Percentiles rank a stretch among this genome's conserved stretches.
Evolutionary conservation across 1,140 invertebrate species (phyloP).

Genomic region (Dreissena polymorpha): DNA sequence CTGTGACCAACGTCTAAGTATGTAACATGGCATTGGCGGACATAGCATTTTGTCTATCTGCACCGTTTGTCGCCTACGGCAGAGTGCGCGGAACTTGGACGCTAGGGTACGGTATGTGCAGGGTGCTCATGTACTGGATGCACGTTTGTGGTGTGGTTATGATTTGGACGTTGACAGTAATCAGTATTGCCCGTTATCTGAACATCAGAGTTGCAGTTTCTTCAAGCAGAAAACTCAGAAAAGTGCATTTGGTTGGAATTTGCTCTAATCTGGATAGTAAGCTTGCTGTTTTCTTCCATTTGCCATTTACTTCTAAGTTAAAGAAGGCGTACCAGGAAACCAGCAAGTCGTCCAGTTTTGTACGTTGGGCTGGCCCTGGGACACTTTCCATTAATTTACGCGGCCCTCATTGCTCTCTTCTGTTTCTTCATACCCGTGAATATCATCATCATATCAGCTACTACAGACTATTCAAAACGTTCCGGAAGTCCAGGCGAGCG

Average conservation of each 20-base stretch:
- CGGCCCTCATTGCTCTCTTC: no score
- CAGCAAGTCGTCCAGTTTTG: constrained; percentile 61
- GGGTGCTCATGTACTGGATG: constrained; percentile 61
- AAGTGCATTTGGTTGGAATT: constrained; percentile 51
- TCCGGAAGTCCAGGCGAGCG: no score
- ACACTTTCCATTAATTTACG: no score
- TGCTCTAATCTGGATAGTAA: constrained; percentile 68
- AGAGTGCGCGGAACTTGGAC: constrained; percentile 68
- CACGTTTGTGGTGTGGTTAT: no score
- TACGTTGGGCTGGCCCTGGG: constrained; percentile 69
- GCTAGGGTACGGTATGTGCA: constrained; percentile 66
- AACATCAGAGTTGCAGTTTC: no score
- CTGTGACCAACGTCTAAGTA: constrained; percentile 69
- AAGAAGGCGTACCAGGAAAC: constrained; percentile 54
- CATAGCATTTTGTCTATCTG: constrained; percentile 63
- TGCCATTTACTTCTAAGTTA: constrained; percentile 64
- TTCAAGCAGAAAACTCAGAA: no score
- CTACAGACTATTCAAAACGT: no score
- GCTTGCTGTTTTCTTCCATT: constrained; percentile 59
- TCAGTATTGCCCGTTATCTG: no score
- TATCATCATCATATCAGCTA: no score
- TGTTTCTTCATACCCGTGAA: no score
- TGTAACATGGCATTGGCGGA: constrained; percentile 71
- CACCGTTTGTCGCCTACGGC: constrained; percentile 66
- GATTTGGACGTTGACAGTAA: no score